A percentile compares a stretch with the other conserved stretches of the same genome.
These are phyloP conservation scores for Micronisus gabar DNA, from an alignment of 2,113 vertebrate genomes.

Conservation along the genomic window DNA sequence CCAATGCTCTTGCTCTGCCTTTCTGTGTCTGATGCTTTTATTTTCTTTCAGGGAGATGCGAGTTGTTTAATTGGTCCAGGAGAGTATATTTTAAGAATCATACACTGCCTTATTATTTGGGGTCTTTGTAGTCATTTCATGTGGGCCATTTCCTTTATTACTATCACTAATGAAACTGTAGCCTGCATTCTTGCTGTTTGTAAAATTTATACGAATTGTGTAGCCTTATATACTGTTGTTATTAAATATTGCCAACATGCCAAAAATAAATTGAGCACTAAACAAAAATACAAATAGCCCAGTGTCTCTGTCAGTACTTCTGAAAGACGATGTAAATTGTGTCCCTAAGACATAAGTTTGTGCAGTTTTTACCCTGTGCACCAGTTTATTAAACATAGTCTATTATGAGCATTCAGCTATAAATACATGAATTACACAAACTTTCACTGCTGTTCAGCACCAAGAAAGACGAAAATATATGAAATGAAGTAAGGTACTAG, in stretches of 20 bases:
- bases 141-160: background rate
- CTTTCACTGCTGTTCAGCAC: background rate
- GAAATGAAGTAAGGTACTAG: background rate
- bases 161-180: background rate
- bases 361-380: background rate
- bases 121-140: background rate
- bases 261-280: background rate
- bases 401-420: background rate
- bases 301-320: background rate
- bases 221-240: background rate
- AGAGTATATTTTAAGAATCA: background rate
- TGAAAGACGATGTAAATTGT: background rate
- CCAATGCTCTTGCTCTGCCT: background rate
- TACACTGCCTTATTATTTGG: background rate
- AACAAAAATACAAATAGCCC: background rate
- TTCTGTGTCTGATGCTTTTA: background rate
- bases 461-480: background rate
- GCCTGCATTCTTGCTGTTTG: background rate
- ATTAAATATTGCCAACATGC: background rate
- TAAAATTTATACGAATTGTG: background rate
- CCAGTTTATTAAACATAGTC: background rate
- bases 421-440: background rate
- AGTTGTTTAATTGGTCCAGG: background rate
- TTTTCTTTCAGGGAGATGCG: background rate
- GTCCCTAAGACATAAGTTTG: background rate